phyloP scores from a whole-genome alignment of 2,888 invertebrate species.

The Neoitamus cyanurus region DNA sequence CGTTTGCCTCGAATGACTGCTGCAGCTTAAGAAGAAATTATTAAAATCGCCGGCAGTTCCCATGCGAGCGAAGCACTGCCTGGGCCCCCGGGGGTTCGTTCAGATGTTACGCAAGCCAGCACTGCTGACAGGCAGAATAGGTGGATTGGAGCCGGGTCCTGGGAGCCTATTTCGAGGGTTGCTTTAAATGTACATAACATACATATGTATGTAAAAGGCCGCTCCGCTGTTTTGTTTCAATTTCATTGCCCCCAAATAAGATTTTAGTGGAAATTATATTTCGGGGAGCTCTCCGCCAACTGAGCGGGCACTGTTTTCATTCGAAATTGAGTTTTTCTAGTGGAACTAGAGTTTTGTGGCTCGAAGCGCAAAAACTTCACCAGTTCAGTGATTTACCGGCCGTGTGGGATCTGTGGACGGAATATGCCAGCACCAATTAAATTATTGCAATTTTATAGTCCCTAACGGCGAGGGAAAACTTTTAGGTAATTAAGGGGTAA shows the following conservation, averaged over 20 bases:
- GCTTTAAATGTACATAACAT: neutral
- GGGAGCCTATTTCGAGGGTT: neutral
- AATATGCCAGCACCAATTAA: neutral
- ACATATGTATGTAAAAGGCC: neutral
- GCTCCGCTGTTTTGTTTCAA: neutral
- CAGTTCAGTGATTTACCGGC: neutral
- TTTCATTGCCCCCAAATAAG: neutral
- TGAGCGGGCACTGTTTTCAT: neutral
- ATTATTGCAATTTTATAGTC: neutral
- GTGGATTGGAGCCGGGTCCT: neutral
- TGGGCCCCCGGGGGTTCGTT: neutral
- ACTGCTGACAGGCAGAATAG: neutral
- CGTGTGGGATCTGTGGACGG: neutral
- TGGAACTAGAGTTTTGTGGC: neutral
- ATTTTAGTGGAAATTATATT: neutral
- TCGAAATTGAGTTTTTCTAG: neutral
- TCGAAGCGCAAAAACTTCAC: neutral
- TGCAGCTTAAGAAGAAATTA: constrained; percentile 32
- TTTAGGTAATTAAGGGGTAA: neutral
- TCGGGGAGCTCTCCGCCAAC: neutral
- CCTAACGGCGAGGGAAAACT: neutral
- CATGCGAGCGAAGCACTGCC: neutral
- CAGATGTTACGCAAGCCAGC: neutral
- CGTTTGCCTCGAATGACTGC: neutral
- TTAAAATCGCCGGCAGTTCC: constrained; percentile 8